Evolutionary conservation across 2,113 vertebrate species (phyloP), one percentile per base, ranked within the genome.

Genomic region (Pluvialis apricaria): DNA sequence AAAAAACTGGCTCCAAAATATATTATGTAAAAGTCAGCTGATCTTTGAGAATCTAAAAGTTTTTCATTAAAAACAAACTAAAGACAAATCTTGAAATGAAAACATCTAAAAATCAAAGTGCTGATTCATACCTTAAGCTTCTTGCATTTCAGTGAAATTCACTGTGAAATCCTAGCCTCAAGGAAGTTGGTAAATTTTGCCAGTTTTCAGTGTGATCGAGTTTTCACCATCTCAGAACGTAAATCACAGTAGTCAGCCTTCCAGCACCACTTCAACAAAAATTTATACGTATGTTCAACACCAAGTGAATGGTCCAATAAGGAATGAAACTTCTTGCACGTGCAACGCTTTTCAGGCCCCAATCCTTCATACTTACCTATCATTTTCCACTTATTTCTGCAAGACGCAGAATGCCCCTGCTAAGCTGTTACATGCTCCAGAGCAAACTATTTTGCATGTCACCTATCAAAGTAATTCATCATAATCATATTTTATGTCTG

Each of bases 271-370:
- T 38, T 34, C 21, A 64, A n/a, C 11, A 32, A n/a, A 36, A 49
- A 40, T 20, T 18, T 36, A 40, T 2, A 66, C 15, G 8, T 31
- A 16, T 4, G 4, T 25, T 66, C 51, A 89, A 6, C n/a, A 32
- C 29, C 8, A 25, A 51, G 14, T 3, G 10, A 65, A 51, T 1
- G 3, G 11, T 47, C 32, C 61, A 76, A 20, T 21, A 79, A 82
- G 14, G n/a, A 61, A 71, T 6, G 4, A 15, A 51, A 5, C 25
- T 31, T 47, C 20, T 17, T 71, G 42, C 11, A 64, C 0, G 0
- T 1, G 8, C 18, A 78, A 42, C 6, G 19, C 9, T 36, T 45
- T 7, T 5, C 61, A 90, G 44, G 31, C 7, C 22, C 34, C 19
- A 69, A 49, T 0, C 34, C 36, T 61, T 76, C 57, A 52, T 15